A percentile compares a stretch with the other conserved stretches of the same genome.
Conservation (phyloP, 1,140 invertebrate genomes). For the Pogonognathellus flavescens region DNA sequence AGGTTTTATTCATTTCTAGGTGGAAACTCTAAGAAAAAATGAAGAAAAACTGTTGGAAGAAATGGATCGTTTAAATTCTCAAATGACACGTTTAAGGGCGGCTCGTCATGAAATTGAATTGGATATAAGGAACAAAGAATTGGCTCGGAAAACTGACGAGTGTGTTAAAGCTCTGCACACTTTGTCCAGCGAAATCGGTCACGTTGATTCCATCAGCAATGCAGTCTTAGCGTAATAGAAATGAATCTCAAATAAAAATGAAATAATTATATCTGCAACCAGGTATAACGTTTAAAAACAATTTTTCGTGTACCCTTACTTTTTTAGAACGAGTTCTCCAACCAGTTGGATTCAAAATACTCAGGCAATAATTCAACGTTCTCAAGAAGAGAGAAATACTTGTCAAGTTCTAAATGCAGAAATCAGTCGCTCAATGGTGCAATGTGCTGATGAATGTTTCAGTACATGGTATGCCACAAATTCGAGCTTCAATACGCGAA, state of each 20-base stretch:
- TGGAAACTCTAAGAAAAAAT: constrained; percentile 52
- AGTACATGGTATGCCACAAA: constrained; percentile 61
- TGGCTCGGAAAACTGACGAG: constrained; percentile 63
- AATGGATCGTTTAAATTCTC: constrained; percentile 56
- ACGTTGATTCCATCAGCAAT: not conserved
- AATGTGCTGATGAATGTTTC: constrained; percentile 61
- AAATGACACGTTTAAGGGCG: constrained; percentile 56
- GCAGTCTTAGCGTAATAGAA: constrained; percentile 30
- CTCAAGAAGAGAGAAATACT: constrained; percentile 60
- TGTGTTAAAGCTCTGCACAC: constrained; percentile 57
- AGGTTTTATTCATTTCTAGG: too few relatives aligned
- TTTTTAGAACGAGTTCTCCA: constrained; percentile 57
- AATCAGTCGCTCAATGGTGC: constrained; percentile 54
- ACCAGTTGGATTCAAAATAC: constrained; percentile 61
- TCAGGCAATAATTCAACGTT: constrained; percentile 61
- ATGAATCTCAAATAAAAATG: not conserved
- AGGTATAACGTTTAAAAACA: not conserved
- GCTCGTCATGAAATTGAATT: constrained; percentile 63
- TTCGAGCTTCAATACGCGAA: constrained; percentile 54
- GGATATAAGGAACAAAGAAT: constrained; percentile 63
- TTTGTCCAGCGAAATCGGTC: constrained; percentile 58
- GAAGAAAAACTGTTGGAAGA: constrained; percentile 58
- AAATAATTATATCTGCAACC: not conserved
- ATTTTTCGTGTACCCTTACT: not conserved
- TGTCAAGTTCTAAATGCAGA: constrained; percentile 56